Evolutionary conservation across 2,113 vertebrate species (phyloP), one percentile per base, ranked within the genome.

Genomic region (Neogobius melanostomus): DNA sequence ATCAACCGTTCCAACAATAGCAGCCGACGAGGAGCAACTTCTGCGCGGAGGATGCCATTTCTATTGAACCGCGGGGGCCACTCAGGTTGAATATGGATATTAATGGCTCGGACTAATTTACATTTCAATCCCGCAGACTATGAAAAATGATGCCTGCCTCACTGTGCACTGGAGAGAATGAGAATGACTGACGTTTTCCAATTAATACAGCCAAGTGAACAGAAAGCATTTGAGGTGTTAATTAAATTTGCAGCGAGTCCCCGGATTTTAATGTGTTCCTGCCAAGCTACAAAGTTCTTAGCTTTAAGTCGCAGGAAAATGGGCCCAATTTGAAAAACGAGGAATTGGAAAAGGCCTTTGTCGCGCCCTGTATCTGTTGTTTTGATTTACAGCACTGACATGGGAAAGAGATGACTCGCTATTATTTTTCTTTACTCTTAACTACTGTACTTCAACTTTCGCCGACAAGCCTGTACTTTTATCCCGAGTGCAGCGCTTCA

Each of bases 151-250:
- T 56, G 76, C 61, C 6, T 21, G 82, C 49, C 66, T 80, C 76
- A 83, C 72, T 74, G 45, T 60, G 0, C 50, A 69, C 73, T 43
- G 56, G 0, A 64, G 21, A 57, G 69, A 80, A 80, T 76, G 17
- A 72, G 82, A 74, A 71, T 87, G 88, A 91, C 75, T 87, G 87
- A 74, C 86, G 70, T 79, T 86, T 88, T 86, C 72, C 59, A 83
- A 85, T 88, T 85, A 87, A 82, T 70, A 66, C 67, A 50, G 66
- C 49, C 66, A 79, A 75, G 79, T 69, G 66, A 68, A 62, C 82
- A 77, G 67, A 80, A 80, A 80, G 67, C 72, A 36, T 82, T 81
- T 69, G 62, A 64, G 72, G 72, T 73, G 72, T 82, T 86, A 84
- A 89, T 91, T 87, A 87, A 54, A 76, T 52, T 65, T 61, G 15